A percentile compares a stretch with the other conserved stretches of the same genome.
Evolutionary conservation across 2,888 invertebrate species (phyloP).

Genomic region (Zele albiditarsus): DNA sequence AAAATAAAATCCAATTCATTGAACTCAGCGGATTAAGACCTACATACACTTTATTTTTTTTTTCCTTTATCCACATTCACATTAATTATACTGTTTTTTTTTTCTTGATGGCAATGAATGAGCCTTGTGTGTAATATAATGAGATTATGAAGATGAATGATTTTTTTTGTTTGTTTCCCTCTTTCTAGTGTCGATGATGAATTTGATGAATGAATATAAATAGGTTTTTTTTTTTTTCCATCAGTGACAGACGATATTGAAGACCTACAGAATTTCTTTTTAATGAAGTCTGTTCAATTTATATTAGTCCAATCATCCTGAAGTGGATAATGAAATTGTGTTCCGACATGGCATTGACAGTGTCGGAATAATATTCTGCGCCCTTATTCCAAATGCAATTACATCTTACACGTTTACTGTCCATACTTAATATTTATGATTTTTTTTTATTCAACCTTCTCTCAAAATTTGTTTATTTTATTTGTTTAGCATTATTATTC

Average conservation of each 20-base stretch:
- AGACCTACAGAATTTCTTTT: conserved; percentile 2
- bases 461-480: background rate
- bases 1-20: conserved; percentile 13
- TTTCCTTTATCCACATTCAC: conserved; percentile 41
- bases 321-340: conserved; percentile 18
- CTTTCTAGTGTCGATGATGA: conserved; percentile 6
- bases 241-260: conserved; percentile 21
- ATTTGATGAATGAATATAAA: conserved; percentile 27
- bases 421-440: conserved; percentile 26
- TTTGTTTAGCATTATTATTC: conserved; percentile 3
- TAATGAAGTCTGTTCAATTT: conserved; percentile 5
- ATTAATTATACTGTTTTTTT: conserved; percentile 38
- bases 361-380: conserved; percentile 15
- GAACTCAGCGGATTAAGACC: conserved; percentile 20
- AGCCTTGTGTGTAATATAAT: conserved; percentile 25
- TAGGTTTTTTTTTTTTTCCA: conserved; percentile 11
- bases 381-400: conserved; percentile 24
- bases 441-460: background rate
- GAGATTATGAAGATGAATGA: conserved; percentile 30
- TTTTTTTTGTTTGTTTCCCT: conserved; percentile 19
- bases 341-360: conserved; percentile 18
- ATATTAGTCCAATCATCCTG: conserved; percentile 14
- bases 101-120: conserved; percentile 31
- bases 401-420: conserved; percentile 11
- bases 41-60: conserved; percentile 31